Evolutionary conservation across 1,140 invertebrate species (phyloP).

Genomic region (Sinonovacula constricta): DNA sequence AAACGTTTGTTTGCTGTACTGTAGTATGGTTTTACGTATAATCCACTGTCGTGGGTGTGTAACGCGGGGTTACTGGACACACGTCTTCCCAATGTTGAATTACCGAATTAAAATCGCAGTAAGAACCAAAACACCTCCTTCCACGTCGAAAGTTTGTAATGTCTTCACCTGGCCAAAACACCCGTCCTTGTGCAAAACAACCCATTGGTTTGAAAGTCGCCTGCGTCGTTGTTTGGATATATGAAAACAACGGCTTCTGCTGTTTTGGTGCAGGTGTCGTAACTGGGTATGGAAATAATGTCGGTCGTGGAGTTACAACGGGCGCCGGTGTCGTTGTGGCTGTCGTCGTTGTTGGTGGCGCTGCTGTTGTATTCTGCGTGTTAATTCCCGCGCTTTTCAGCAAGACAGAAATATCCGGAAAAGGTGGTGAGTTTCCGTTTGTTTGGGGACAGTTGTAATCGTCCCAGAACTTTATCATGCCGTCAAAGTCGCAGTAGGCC

Average conservation of each 20-base stretch:
- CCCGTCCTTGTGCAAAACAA: slow-evolving; percentile 15
- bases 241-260: too few species aligned
- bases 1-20: too few species aligned
- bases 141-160: slow-evolving; percentile 17
- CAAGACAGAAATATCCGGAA: slow-evolving; percentile 3
- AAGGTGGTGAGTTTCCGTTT: slow-evolving; percentile 7
- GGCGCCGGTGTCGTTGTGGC: background rate
- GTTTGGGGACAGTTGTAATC: slow-evolving; percentile 33
- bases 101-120: slow-evolving; percentile 31
- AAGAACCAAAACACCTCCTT: slow-evolving; percentile 18
- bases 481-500: slow-evolving; percentile 30
- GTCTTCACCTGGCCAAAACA: slow-evolving; percentile 24
- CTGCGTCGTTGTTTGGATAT: too few species aligned
- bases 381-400: background rate
- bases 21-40: too few species aligned
- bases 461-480: slow-evolving; percentile 39
- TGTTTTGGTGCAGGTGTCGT: background rate
- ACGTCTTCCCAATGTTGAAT: slow-evolving; percentile 28
- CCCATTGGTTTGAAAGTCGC: slow-evolving; percentile 10
- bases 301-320: background rate
- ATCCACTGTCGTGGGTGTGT: too few species aligned
- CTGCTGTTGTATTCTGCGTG: background rate
- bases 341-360: background rate
- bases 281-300: slow-evolving; percentile 1
- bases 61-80: too few species aligned